Conservation (phyloP, 2,113 vertebrate genomes). For the Toxotes jaculatrix region DNA sequence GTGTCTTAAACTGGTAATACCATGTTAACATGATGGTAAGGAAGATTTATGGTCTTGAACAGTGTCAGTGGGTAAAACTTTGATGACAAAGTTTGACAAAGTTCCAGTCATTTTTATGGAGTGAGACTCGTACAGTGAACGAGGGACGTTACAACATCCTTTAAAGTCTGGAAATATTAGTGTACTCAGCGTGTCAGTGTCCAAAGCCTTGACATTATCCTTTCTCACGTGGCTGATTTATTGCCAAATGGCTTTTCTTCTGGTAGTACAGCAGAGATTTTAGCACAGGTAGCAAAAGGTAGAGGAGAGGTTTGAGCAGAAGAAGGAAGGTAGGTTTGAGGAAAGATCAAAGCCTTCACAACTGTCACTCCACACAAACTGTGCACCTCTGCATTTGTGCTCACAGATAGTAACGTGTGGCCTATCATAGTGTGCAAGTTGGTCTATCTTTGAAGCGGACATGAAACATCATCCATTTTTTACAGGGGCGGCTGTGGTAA, state of each 20-base stretch:
- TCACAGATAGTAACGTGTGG: slow-evolving; percentile 2
- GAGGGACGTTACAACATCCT: slow-evolving; percentile 21
- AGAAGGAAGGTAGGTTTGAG: slow-evolving; percentile 18
- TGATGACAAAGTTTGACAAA: slow-evolving; percentile 26
- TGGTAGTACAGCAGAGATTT: slow-evolving; percentile 10
- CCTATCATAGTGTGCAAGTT: neutral
- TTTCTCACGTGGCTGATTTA: slow-evolving; percentile 58
- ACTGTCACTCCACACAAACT: neutral
- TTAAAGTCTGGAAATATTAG: slow-evolving; percentile 39
- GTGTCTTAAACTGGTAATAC: slow-evolving; percentile 35
- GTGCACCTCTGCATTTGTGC: neutral
- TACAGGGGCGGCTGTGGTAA: too few species aligned
- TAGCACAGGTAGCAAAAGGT: slow-evolving; percentile 14
- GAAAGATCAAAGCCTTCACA: slow-evolving; percentile 42
- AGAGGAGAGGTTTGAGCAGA: neutral
- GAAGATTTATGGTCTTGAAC: slow-evolving; percentile 50
- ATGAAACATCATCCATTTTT: neutral
- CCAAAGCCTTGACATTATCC: slow-evolving; percentile 49
- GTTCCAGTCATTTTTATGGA: slow-evolving; percentile 34
- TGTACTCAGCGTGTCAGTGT: slow-evolving; percentile 37
- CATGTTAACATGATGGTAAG: slow-evolving; percentile 39
- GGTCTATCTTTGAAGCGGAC: neutral
- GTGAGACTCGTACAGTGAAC: slow-evolving; percentile 26
- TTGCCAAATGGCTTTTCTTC: slow-evolving; percentile 36
- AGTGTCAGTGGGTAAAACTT: slow-evolving; percentile 15